phyloP scores from a whole-genome alignment of 2,797 vertebrate genomes.

The Chanos chanos region DNA sequence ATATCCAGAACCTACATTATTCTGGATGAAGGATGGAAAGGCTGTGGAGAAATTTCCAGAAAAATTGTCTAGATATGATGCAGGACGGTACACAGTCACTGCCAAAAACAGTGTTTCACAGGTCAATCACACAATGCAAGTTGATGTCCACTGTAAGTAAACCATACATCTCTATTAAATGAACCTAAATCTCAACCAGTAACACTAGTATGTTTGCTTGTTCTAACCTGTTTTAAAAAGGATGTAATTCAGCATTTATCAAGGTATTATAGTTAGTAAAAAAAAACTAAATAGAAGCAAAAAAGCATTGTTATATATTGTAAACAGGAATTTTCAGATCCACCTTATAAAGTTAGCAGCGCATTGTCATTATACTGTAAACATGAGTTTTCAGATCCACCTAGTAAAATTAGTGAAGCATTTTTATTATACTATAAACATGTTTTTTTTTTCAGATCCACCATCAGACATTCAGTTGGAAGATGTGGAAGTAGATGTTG shows the following conservation, averaged over 20 bases:
- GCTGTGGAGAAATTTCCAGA: slow-evolving; percentile 33
- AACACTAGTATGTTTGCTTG: no score
- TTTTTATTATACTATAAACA: no score
- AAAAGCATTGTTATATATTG: background rate
- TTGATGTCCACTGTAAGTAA: slow-evolving; percentile 61
- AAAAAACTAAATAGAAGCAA: no score
- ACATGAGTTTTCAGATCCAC: no score
- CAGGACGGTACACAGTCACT: slow-evolving; percentile 52
- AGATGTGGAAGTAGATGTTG: slow-evolving; percentile 46
- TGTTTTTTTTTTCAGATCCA: slow-evolving; percentile 44
- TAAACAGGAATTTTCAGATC: background rate
- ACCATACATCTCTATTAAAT: no score
- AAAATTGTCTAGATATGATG: slow-evolving; percentile 36
- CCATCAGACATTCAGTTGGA: slow-evolving; percentile 57
- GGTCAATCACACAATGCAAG: slow-evolving; percentile 34
- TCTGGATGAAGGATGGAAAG: slow-evolving; percentile 51
- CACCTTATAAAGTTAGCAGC: no score
- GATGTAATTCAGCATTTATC: no score
- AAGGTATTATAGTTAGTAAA: no score
- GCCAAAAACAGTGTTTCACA: background rate
- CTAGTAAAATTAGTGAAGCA: no score
- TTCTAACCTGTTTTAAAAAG: no score
- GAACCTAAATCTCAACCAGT: no score
- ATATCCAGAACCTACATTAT: slow-evolving; percentile 20
- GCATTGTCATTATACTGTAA: no score